Conservation (phyloP, 2,888 invertebrate species). For the Meiosimyza decipiens region DNA sequence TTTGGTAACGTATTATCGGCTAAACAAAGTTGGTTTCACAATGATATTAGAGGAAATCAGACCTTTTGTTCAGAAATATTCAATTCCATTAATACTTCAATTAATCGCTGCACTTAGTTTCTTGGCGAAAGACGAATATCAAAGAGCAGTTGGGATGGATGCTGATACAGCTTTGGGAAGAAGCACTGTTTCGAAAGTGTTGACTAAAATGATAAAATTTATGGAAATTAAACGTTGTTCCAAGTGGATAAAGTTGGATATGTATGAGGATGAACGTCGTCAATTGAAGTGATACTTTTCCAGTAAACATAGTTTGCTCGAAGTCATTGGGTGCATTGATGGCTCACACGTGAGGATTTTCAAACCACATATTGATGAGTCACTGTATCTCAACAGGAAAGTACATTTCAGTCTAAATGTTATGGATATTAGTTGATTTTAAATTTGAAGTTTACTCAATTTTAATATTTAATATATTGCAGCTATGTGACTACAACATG, state of each 20-base stretch:
- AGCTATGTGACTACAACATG: conserved; percentile 32
- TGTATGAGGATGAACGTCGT: conserved; percentile 7
- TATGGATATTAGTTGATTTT: background rate
- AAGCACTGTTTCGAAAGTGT: conserved; percentile 31
- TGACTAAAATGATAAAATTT: conserved; percentile 18
- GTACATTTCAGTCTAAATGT: background rate
- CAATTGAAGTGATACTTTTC: conserved; percentile 8
- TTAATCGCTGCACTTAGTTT: conserved; percentile 1
- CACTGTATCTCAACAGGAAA: background rate
- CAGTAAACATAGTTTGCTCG: background rate
- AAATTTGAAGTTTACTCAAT: background rate
- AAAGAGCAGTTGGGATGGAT: conserved; percentile 25
- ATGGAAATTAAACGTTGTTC: conserved; percentile 16
- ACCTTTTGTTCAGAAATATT: background rate
- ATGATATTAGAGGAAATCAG: background rate
- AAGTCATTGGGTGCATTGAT: conserved; percentile 7
- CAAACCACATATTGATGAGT: background rate
- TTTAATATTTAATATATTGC: background rate
- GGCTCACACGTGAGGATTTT: conserved; percentile 19
- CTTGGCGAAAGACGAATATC: conserved; percentile 22
- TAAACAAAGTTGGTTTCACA: background rate
- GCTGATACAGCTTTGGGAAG: conserved; percentile 16
- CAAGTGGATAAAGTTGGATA: conserved; percentile 12
- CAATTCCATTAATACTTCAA: background rate
- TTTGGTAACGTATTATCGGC: background rate